Base-by-base conservation (phyloP, 2,888 invertebrate genomes). In the Caenorhabditis japonica region DNA sequence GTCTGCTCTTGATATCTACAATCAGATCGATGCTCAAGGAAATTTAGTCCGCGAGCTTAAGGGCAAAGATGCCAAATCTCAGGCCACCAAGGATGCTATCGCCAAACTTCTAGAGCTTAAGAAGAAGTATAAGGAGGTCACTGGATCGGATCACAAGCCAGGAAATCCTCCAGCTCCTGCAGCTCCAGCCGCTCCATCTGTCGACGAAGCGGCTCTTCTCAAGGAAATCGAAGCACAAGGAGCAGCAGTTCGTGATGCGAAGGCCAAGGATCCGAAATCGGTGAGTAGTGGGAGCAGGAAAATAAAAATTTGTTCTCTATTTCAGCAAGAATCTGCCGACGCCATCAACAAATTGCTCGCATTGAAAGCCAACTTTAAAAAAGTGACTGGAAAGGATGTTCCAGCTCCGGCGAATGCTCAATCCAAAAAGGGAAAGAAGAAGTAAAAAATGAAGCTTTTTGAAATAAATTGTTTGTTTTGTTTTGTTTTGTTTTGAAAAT, bases 351-450 rank as follows among this genome's bases (percentile, higher is more conserved):
- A 81, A 23, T 88, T 94, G 1, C 88, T 94, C 21, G 90, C 90
- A 8, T 88, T 94, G 1, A 95, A 95, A 88, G 89, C 90, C 0
- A 43, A 69, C 47, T 94, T 92, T 88, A 94, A 94, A 88, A 89
- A 90, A 8, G 85, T 90, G 41, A 92, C 92, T 3, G 93, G 92
- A 0, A 83, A 89, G 81, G 92, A 92, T 66, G 91, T 92, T 38
- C 71, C 59, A 21, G 61, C 66, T 38, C 55, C 75, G 27, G 49
- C 70, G 12, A 46, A 30, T 17, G 39, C 55, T 34, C 52, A 53
- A 33, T 55, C 55, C 34, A 71, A 71, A 34, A 62, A 70, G 25
- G 64, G 64, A 51, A 72, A 72, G 59, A 72, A 59, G 43, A 58
- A 55, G 60, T 61, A 46, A 49, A 21, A 3, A n/a, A n/a, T n/a